Evolutionary conservation across 2,888 invertebrate species (phyloP).

Genomic region (Chrysolina oricalcia): DNA sequence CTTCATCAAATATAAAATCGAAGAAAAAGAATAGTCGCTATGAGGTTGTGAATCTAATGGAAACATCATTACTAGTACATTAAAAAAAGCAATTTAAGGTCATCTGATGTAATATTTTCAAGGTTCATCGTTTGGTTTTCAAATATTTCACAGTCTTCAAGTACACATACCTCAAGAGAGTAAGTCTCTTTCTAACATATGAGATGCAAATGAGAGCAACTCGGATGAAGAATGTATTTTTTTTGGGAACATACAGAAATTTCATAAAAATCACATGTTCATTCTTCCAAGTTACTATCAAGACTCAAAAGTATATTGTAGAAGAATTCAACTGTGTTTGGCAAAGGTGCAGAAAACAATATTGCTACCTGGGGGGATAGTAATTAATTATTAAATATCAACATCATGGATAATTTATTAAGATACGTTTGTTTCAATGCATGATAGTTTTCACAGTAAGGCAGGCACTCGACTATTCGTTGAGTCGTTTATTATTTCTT

Average conservation of each 20-base stretch:
- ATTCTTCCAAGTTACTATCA: not conserved
- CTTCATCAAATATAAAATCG: constrained; percentile 28
- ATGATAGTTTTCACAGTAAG: too few species aligned
- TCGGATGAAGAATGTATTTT: not conserved
- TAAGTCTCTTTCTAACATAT: not conserved
- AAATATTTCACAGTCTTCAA: too few species aligned
- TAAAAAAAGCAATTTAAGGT: too few species aligned
- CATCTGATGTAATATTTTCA: too few species aligned
- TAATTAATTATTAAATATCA: not conserved
- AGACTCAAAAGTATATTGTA: not conserved
- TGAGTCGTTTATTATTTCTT: too few species aligned
- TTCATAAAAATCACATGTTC: not conserved
- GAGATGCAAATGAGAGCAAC: not conserved
- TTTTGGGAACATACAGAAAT: not conserved
- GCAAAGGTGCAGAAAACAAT: constrained; percentile 11
- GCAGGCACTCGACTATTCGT: too few species aligned
- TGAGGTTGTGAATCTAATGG: constrained; percentile 13
- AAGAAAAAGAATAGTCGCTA: not conserved
- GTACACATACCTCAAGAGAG: too few species aligned
- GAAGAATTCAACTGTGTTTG: constrained; percentile 22
- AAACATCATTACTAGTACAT: too few species aligned
- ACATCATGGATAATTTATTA: too few species aligned
- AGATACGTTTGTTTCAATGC: too few species aligned
- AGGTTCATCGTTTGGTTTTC: too few species aligned
- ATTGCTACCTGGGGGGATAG: not conserved